Percentiles rank a stretch among this genome's conserved stretches.
These are phyloP conservation scores for Bruchidius siliquastri DNA, from an alignment of 2,888 invertebrate species.

Conservation along the genomic window DNA sequence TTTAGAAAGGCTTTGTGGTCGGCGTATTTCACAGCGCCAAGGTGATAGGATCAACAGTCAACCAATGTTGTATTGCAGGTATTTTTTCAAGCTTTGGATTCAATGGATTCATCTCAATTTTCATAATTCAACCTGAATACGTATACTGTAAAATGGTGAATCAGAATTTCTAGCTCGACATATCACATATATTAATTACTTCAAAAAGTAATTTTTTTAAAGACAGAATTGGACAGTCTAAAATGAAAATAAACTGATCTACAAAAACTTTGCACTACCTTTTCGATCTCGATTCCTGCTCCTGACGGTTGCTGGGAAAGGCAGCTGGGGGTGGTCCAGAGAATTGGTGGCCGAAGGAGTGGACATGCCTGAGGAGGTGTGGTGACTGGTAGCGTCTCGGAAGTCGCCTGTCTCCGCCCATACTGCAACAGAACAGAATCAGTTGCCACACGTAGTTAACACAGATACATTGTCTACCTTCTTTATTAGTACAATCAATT, in stretches of 20 bases:
- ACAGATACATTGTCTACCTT: too few species aligned
- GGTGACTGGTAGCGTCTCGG: conserved; percentile 64
- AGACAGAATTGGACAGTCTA: too few species aligned
- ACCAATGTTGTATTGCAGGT: neutral
- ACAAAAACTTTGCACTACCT: conserved; percentile 45
- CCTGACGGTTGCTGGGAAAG: conserved; percentile 63
- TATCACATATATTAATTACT: too few species aligned
- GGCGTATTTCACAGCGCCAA: neutral
- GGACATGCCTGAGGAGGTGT: conserved; percentile 51
- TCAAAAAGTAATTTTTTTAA: too few species aligned
- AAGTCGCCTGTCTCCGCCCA: conserved; percentile 89
- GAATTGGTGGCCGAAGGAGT: conserved; percentile 42
- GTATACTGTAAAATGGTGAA: too few species aligned
- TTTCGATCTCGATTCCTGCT: conserved; percentile 61
- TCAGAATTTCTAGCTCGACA: too few species aligned
- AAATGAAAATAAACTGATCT: too few species aligned
- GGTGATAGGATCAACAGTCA: neutral
- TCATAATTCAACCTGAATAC: too few species aligned
- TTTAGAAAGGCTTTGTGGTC: conserved; percentile 22
- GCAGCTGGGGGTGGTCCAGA: conserved; percentile 64
- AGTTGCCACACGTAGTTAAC: neutral
- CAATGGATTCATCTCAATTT: neutral
- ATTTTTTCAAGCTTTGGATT: neutral
- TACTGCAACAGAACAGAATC: conserved; percentile 58
- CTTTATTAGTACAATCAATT: too few species aligned